A percentile compares a stretch with the other conserved stretches of the same genome.
Evolutionary conservation across 2,797 vertebrate species (phyloP).

Genomic region (Glossophaga mutica): DNA sequence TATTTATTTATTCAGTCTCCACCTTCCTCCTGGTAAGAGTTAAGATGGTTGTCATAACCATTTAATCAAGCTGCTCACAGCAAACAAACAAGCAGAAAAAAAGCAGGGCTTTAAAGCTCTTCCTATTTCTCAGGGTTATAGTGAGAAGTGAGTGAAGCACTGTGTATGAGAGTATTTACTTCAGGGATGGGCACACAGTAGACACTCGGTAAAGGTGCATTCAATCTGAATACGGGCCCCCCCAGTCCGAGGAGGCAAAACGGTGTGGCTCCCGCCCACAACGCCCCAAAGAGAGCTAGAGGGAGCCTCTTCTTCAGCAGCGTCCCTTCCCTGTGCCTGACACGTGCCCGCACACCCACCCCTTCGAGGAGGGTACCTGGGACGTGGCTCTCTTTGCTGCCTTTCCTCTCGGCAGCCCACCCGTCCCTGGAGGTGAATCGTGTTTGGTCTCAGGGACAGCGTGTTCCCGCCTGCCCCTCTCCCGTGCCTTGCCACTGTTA

Average conservation of each 20-base stretch:
- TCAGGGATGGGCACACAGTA: background rate
- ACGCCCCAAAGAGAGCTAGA: rapidly evolving
- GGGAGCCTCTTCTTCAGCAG: background rate
- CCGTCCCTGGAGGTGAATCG: background rate
- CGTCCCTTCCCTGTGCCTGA: background rate
- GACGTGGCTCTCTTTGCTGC: background rate
- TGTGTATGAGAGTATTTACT: background rate
- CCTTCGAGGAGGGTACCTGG: background rate
- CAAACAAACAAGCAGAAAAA: background rate
- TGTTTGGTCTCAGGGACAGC: background rate
- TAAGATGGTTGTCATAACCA: background rate
- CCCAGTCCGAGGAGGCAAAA: background rate
- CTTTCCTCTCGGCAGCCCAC: too few relatives aligned
- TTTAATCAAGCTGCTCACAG: background rate
- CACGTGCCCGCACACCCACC: background rate
- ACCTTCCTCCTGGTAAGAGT: background rate
- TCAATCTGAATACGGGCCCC: background rate
- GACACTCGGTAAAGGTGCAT: background rate
- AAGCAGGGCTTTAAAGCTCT: background rate
- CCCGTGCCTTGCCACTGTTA: background rate
- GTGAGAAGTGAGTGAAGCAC: background rate
- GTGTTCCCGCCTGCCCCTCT: too few relatives aligned
- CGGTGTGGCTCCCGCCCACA: background rate
- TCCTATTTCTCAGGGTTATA: background rate
- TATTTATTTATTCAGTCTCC: background rate